These are phyloP conservation scores for Macrotus californicus DNA, from an alignment of 2,113 vertebrate species.

Conservation along the genomic window DNA sequence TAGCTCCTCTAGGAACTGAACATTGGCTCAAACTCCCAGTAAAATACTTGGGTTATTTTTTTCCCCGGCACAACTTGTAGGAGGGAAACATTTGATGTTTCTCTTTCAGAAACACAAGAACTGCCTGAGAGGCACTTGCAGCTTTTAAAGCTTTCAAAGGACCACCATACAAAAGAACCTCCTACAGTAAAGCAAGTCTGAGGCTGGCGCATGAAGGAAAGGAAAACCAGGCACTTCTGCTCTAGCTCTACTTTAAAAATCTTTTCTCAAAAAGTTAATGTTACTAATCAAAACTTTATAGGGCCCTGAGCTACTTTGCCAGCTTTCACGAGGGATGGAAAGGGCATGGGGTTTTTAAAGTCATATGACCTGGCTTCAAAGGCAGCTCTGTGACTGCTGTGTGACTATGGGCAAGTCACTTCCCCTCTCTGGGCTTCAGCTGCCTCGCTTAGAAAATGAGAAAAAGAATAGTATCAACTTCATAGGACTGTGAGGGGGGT, in stretches of 20 bases:
- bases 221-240: not conserved
- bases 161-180: not conserved
- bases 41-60: not conserved
- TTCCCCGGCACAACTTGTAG: not conserved
- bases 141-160: not conserved
- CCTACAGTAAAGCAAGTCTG: not conserved
- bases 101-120: not conserved
- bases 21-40: not conserved
- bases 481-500: not conserved
- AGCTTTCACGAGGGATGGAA: not conserved
- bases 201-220: not conserved
- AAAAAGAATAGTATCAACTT: not conserved
- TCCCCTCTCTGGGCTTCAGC: not conserved
- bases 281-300: not conserved
- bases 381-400: not conserved
- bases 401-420: not conserved
- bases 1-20: not conserved
- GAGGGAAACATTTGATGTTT: not conserved
- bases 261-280: not conserved
- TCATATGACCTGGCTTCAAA: not conserved
- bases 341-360: not conserved
- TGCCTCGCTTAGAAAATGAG: not conserved
- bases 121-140: not conserved
- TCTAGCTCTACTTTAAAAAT: not conserved
- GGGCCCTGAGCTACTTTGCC: not conserved